phyloP scores from a whole-genome alignment of 30 jellyfish, hydroid and myxozoan genomes.

The Turritopsis dohrnii region DNA sequence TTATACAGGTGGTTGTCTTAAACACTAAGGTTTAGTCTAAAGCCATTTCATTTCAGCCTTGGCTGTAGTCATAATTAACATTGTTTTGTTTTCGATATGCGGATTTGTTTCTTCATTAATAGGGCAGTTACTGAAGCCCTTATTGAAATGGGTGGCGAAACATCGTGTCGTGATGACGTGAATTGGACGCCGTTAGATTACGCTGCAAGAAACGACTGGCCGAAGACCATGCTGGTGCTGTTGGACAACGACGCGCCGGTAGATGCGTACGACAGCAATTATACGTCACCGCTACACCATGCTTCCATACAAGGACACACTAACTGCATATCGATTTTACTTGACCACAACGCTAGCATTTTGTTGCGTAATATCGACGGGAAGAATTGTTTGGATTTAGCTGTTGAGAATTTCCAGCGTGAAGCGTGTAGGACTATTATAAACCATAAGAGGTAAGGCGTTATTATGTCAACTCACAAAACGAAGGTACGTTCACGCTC shows the following conservation, averaged over 20 bases:
- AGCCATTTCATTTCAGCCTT: too few relatives aligned
- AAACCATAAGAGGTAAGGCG: conserved; percentile 70
- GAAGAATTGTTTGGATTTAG: conserved; percentile 66
- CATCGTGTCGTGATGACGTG: conserved; percentile 80
- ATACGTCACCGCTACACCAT: conserved; percentile 82
- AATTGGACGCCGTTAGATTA: conserved; percentile 95
- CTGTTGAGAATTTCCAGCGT: conserved; percentile 60
- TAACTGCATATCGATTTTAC: conserved; percentile 53
- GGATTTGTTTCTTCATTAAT: not conserved
- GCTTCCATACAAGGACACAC: conserved; percentile 91
- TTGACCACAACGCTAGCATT: conserved; percentile 79
- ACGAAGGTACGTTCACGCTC: not conserved
- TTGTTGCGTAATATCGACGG: conserved; percentile 51
- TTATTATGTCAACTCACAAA: too few relatives aligned
- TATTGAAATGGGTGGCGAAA: conserved; percentile 82
- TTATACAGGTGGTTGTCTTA: too few relatives aligned
- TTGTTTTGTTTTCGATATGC: not conserved
- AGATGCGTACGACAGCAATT: conserved; percentile 83
- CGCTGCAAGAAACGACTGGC: conserved; percentile 82
- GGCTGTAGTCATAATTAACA: too few relatives aligned
- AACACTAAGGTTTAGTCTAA: too few relatives aligned
- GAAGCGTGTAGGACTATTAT: conserved; percentile 59
- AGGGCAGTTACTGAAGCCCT: conserved; percentile 57
- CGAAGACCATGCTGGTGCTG: conserved; percentile 59
- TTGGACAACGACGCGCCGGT: conserved; percentile 90